phyloP scores from a whole-genome alignment of 2,888 invertebrate genomes.

The Erebia aethiops region DNA sequence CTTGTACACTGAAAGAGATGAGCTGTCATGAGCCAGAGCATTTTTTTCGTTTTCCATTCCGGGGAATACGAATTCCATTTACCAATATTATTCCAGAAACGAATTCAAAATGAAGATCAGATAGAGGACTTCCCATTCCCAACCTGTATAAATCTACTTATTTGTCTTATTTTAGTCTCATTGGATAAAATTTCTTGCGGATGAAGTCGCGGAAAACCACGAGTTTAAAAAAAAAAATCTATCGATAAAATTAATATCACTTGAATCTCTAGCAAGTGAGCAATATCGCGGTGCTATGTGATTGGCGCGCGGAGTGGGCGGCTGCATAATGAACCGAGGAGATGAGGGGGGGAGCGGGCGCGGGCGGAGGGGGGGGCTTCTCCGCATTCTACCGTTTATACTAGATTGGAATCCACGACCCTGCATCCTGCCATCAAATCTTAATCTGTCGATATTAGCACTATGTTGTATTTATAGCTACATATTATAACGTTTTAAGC shows the following conservation, averaged over 20 bases:
- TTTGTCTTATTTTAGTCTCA: no score
- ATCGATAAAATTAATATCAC: constrained; percentile 58
- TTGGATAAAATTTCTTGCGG: neutral
- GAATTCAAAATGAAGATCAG: no score
- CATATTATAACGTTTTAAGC: neutral
- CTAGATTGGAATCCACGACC: constrained; percentile 65
- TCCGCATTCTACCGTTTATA: constrained; percentile 53
- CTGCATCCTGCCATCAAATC: constrained; percentile 44
- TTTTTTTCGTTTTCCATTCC: no score
- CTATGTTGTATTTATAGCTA: neutral
- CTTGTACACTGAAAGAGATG: no score
- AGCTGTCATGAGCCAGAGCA: no score
- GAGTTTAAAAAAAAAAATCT: constrained; percentile 36
- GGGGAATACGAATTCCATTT: no score
- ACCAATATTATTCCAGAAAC: no score
- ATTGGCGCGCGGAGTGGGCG: constrained; percentile 78
- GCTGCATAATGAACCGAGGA: constrained; percentile 77
- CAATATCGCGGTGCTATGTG: constrained; percentile 78
- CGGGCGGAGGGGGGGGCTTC: constrained; percentile 46
- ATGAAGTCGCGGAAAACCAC: neutral
- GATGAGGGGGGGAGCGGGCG: constrained; percentile 45
- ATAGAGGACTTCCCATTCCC: no score
- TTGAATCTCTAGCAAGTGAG: constrained; percentile 71
- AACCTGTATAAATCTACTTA: no score
- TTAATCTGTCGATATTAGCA: constrained; percentile 11